Evolutionary conservation across 2,797 vertebrate genomes (phyloP).

Genomic region (Eupleurogrammus muticus): DNA sequence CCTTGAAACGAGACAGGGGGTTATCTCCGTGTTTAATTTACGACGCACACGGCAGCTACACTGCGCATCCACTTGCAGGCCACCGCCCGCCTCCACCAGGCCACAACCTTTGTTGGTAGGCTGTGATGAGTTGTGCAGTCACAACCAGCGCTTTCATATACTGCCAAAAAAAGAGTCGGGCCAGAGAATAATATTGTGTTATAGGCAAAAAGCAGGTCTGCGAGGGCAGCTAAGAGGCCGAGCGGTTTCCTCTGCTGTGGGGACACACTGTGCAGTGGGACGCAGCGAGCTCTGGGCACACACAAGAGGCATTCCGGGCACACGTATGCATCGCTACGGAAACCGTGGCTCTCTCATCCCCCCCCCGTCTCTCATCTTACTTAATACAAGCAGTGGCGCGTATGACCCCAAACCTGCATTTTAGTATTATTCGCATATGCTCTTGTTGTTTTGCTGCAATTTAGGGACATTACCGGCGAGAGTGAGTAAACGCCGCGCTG

Average conservation of each 20-base stretch:
- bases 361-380: slow-evolving; percentile 17
- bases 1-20: slow-evolving; percentile 28
- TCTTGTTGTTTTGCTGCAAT: slow-evolving; percentile 3
- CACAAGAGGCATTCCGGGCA: slow-evolving; percentile 53
- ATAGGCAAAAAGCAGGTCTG: slow-evolving; percentile 44
- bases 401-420: slow-evolving; percentile 3
- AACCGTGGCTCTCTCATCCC: slow-evolving; percentile 33
- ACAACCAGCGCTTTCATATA: slow-evolving; percentile 46
- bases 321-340: slow-evolving; percentile 46
- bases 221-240: slow-evolving; percentile 33
- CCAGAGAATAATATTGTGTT: slow-evolving; percentile 45
- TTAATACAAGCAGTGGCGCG: slow-evolving; percentile 5
- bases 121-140: slow-evolving; percentile 57
- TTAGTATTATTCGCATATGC: neutral
- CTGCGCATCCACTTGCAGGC: slow-evolving; percentile 36
- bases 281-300: slow-evolving; percentile 11
- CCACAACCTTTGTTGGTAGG: slow-evolving; percentile 38
- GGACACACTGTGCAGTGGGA: slow-evolving; percentile 47
- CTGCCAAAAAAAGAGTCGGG: slow-evolving; percentile 41
- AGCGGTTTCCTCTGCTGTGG: slow-evolving; percentile 40
- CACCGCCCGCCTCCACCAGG: slow-evolving; percentile 37
- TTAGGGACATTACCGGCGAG: neutral
- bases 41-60: slow-evolving; percentile 30
- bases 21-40: slow-evolving; percentile 60
- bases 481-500: slow-evolving; percentile 12